Base-by-base conservation (phyloP, 2,797 vertebrate genomes). In the Enteromius mattozi region DNA sequence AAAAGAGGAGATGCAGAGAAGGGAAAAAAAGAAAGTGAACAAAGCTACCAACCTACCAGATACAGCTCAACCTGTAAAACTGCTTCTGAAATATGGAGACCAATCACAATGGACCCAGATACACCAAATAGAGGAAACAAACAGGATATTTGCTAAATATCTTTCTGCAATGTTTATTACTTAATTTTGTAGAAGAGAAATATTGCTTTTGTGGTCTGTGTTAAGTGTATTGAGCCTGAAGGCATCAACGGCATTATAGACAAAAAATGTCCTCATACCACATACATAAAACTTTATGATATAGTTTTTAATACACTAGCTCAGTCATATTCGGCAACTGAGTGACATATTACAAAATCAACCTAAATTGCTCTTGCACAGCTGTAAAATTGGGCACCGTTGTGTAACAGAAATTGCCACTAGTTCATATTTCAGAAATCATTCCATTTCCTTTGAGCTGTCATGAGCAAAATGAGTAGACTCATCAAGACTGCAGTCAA, bases 1-100 rank as follows among this genome's bases (percentile, higher is more conserved):
- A 45, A 71, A 77, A 91, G 66, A 87, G 91, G 91, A 88, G 82
- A 90, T 71, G 16, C 87, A 89, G 86, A 92, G 87, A 81, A 54
- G 40, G 70, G 42, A 90, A 68, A 86, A 63, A 77, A 88, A 92
- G 90, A 88, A 84, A 91, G 86, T 85, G 91, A 94, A 91, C 88
- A 84, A 93, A 88, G 90, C 94, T 93, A 91, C 89, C 91, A 93
- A 93, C 93, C 94, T 89, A 87, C 90, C 94, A 92, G 88, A 69
- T 17, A 56, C 10, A 30, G 19, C 4, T 30, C 24, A 80, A 59
- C 51, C 68, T 71, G 35, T 81, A 71, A 81, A 68, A 21, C 56
- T 3, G 17, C 33, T 59, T 45, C 37, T 78, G 56, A 59, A 59
- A 40, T 37, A 42, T 10, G 54, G 35, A 42, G 75, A 77, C n/a